A percentile compares a stretch with the other conserved stretches of the same genome.
Conservation (phyloP, 2,113 vertebrate species). For the Octodon degus region DNA sequence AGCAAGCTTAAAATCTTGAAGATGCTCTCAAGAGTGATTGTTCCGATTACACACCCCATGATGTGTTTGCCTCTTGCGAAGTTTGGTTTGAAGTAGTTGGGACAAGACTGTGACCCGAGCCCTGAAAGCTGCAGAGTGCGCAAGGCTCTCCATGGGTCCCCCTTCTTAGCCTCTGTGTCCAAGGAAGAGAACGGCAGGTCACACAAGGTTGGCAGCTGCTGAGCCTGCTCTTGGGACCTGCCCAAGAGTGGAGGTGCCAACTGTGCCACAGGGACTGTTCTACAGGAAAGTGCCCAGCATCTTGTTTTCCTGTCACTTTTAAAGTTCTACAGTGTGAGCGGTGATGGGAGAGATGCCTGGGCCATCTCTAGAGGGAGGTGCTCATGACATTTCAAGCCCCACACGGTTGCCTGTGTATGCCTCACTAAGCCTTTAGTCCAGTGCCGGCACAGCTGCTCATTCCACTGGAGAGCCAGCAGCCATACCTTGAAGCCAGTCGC, state of each 20-base stretch:
- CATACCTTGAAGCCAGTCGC: not conserved
- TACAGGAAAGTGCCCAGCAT: not conserved
- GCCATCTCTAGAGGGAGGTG: not conserved
- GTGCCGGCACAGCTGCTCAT: not conserved
- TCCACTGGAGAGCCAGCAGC: not conserved
- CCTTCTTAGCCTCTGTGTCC: not conserved
- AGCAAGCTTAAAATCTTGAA: constrained; percentile 1
- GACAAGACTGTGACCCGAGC: constrained; percentile 65
- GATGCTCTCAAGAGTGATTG: constrained; percentile 60
- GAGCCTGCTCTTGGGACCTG: not conserved
- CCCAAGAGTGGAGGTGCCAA: not conserved
- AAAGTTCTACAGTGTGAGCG: not conserved
- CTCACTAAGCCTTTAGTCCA: not conserved
- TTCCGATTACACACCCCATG: constrained; percentile 63
- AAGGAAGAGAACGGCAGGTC: not conserved
- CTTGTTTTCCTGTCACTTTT: not conserved
- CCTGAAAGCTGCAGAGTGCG: not conserved
- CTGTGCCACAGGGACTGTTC: constrained; percentile 13
- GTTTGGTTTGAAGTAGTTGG: constrained; percentile 73
- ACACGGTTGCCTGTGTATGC: not conserved
- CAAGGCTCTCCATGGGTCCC: not conserved
- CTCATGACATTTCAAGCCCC: constrained; percentile 5
- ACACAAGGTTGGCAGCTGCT: not conserved
- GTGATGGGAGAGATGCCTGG: not conserved
- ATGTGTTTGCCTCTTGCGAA: constrained; percentile 55